Conservation (phyloP, 2,113 vertebrate species). For the Rhombomys opimus region DNA sequence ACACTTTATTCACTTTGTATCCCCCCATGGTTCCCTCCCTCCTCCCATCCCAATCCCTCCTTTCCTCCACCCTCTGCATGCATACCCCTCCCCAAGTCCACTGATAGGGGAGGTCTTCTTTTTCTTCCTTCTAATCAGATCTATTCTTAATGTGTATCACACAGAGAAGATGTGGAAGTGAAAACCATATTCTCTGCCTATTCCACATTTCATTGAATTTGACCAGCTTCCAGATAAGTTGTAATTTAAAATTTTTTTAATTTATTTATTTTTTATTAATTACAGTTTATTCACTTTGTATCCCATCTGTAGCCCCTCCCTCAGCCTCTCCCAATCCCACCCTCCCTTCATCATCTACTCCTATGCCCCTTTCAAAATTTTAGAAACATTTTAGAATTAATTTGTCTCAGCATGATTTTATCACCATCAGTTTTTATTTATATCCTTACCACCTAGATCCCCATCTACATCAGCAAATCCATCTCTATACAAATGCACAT, state of each 20-base stretch:
- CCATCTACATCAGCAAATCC: background rate
- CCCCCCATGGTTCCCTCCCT: too few relatives aligned
- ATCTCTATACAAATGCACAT: background rate
- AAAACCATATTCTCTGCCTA: background rate
- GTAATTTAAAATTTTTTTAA: background rate
- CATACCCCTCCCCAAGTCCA: too few relatives aligned
- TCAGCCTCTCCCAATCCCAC: too few relatives aligned
- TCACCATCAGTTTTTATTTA: background rate
- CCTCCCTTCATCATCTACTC: too few relatives aligned
- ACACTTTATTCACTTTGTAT: too few relatives aligned
- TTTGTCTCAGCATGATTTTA: background rate
- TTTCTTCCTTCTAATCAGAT: too few relatives aligned
- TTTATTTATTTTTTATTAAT: background rate
- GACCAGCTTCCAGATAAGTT: background rate
- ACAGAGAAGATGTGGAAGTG: background rate
- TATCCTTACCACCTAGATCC: background rate
- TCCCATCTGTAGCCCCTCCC: too few relatives aligned
- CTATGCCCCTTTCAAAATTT: background rate
- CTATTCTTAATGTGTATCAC: background rate
- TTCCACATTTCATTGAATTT: background rate
- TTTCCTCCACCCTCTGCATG: too few relatives aligned
- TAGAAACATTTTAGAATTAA: background rate
- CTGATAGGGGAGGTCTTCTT: too few relatives aligned
- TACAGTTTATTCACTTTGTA: too few relatives aligned
- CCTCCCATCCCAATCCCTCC: too few relatives aligned